A percentile compares a stretch with the other conserved stretches of the same genome.
Conservation (phyloP, 2,888 invertebrate species). For the Automeris io region DNA sequence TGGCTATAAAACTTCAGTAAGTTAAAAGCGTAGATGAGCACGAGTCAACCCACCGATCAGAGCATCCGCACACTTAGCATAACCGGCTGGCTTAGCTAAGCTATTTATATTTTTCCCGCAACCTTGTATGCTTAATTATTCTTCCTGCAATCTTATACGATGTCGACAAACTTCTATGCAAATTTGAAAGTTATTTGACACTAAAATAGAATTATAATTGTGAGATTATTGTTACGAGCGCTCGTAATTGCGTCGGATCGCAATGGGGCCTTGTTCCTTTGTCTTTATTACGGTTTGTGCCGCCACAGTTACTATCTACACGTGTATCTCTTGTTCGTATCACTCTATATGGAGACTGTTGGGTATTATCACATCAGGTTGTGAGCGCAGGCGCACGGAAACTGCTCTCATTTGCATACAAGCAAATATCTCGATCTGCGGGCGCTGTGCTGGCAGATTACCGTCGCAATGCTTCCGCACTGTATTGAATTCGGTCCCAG, state of each 20-base stretch:
- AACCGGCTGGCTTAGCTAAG: constrained; percentile 45
- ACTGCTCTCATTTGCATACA: constrained; percentile 71
- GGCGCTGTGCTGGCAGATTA: constrained; percentile 55
- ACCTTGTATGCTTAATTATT: constrained; percentile 43
- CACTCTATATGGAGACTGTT: constrained; percentile 67
- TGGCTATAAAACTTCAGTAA: too few species aligned
- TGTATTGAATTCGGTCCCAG: constrained; percentile 66
- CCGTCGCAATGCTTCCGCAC: constrained; percentile 61
- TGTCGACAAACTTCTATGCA: constrained; percentile 27
- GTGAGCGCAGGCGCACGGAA: constrained; percentile 60
- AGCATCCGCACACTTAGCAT: constrained; percentile 32
- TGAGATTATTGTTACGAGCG: constrained; percentile 31
- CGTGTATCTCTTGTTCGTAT: constrained; percentile 65
- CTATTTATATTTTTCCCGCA: constrained; percentile 38
- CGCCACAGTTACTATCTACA: constrained; percentile 61
- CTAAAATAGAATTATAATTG: constrained; percentile 29
- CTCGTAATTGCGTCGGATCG: constrained; percentile 27
- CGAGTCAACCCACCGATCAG: constrained; percentile 36
- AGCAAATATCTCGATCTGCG: constrained; percentile 68
- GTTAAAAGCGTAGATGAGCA: constrained; percentile 30
- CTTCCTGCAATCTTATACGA: constrained; percentile 37
- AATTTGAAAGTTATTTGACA: constrained; percentile 24
- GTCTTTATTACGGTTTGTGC: constrained; percentile 59
- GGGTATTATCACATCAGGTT: constrained; percentile 71
- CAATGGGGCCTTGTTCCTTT: constrained; percentile 56